A percentile compares a stretch with the other conserved stretches of the same genome.
phyloP scores from a whole-genome alignment of 2,888 invertebrate species.

The Uropetala carovei region DNA sequence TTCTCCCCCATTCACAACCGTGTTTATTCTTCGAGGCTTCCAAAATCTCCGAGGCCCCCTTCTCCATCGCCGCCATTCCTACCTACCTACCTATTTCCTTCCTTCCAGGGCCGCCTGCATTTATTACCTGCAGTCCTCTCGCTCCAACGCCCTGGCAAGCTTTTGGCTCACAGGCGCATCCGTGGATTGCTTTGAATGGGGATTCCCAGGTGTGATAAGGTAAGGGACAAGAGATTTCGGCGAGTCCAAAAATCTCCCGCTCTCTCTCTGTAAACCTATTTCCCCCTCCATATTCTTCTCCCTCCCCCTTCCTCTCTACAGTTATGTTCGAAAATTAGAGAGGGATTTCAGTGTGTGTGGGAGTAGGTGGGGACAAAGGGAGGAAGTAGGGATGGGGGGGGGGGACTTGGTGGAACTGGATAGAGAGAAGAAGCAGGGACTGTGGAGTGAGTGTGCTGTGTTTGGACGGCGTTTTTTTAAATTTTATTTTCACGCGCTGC shows the following conservation, averaged over 20 bases:
- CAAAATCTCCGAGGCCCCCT: conserved; percentile 42
- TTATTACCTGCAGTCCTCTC: conserved; percentile 60
- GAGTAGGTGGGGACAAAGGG: background rate
- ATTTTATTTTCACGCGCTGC: background rate
- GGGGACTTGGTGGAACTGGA: too few relatives aligned
- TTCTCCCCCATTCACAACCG: conserved; percentile 58
- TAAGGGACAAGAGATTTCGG: conserved; percentile 58
- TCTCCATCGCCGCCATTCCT: background rate
- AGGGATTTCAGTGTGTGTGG: background rate
- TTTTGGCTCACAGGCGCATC: conserved; percentile 49
- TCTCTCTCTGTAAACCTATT: background rate
- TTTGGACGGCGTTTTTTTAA: background rate
- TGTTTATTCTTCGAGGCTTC: conserved; percentile 61
- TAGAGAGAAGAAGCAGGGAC: background rate
- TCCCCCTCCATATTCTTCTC: background rate
- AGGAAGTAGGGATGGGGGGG: background rate
- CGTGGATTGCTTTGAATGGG: conserved; percentile 62
- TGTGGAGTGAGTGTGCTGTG: background rate
- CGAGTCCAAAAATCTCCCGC: background rate
- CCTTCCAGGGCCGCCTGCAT: conserved; percentile 53
- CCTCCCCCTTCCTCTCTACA: background rate
- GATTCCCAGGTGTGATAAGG: conserved; percentile 64
- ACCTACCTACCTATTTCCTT: background rate
- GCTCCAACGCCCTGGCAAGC: conserved; percentile 13
- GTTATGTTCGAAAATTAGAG: background rate